Percentiles rank a stretch among this genome's conserved stretches.
phyloP scores from a whole-genome alignment of 2,113 vertebrate species.

The Marcusenius ussheri region DNA sequence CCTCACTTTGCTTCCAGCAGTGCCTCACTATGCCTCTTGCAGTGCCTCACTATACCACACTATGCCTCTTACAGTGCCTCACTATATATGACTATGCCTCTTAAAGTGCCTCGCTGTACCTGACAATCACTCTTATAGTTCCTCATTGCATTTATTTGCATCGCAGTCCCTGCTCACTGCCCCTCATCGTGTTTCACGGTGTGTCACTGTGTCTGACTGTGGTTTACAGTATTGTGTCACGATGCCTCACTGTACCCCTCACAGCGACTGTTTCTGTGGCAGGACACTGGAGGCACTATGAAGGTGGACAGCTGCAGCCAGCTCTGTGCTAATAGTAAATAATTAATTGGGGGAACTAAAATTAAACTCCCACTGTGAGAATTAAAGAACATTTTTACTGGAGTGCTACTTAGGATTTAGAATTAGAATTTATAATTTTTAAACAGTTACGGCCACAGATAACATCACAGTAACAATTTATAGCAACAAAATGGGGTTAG shows the following conservation, averaged over 20 bases:
- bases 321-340: slow-evolving; percentile 42
- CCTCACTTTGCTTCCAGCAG: background rate
- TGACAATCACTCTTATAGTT: background rate
- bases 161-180: background rate
- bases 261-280: slow-evolving; percentile 17
- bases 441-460: background rate
- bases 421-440: slow-evolving; percentile 1
- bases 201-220: background rate
- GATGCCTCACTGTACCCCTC: slow-evolving; percentile 10
- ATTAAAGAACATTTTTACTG: slow-evolving; percentile 16
- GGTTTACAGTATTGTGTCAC: background rate
- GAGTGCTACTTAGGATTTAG: background rate
- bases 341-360: slow-evolving; percentile 48
- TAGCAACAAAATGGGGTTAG: background rate
- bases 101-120: background rate
- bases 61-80: background rate
- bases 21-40: background rate
- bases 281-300: background rate
- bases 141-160: background rate
- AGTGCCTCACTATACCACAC: background rate
- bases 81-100: background rate
- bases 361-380: slow-evolving; percentile 27
- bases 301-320: slow-evolving; percentile 24
- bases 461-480: background rate
- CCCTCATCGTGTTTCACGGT: background rate